phyloP scores from a whole-genome alignment of 2,888 invertebrate genomes.

The Gasteruption jaculator region DNA sequence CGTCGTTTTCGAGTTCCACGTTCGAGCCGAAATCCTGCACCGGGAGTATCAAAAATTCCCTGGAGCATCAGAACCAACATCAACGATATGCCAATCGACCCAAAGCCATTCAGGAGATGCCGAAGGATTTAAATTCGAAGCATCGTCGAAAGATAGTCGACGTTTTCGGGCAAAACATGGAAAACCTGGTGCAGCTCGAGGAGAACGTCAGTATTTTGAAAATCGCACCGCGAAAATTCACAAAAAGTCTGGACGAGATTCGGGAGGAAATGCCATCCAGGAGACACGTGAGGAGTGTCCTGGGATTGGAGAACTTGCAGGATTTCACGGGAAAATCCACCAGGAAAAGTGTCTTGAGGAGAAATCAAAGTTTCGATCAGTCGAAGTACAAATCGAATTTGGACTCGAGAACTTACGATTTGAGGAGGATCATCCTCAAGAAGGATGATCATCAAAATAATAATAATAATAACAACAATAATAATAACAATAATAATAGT shows the following conservation, averaged over 20 bases:
- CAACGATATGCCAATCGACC: conserved; percentile 7
- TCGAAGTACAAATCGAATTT: conserved; percentile 29
- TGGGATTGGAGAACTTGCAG: conserved; percentile 30
- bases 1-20: conserved; percentile 41
- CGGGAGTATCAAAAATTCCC: no score
- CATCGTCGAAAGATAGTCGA: conserved; percentile 44
- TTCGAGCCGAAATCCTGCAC: no score
- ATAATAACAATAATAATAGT: no score
- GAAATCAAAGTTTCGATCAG: conserved; percentile 46
- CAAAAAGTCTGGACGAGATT: conserved; percentile 43
- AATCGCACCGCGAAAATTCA: conserved; percentile 36
- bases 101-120: neutral
- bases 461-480: no score
- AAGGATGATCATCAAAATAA: no score
- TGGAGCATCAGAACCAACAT: conserved; percentile 18
- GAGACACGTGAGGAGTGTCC: conserved; percentile 33
- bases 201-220: no score
- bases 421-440: no score
- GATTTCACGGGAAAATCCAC: no score
- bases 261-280: conserved; percentile 34
- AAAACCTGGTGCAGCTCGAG: conserved; percentile 44
- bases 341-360: conserved; percentile 20
- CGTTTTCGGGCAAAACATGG: conserved; percentile 45
- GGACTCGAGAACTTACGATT: conserved; percentile 41
- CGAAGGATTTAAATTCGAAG: neutral